phyloP scores from a whole-genome alignment of 2,888 invertebrate species.

The Calameuta idolon region DNA sequence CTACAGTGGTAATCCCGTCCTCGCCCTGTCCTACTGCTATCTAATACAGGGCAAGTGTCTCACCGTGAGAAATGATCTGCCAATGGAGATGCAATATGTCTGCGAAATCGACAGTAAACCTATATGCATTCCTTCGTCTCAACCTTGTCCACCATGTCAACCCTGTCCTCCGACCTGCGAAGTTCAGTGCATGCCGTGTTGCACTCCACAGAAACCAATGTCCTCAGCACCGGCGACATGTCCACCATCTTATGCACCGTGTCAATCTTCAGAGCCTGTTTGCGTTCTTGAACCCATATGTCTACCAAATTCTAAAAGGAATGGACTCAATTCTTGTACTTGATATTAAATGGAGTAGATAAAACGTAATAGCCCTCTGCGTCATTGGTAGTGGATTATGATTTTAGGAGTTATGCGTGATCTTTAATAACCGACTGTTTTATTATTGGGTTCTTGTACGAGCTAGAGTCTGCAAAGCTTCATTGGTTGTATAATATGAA shows the following conservation, averaged over 20 bases:
- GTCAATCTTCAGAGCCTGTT: slow-evolving; percentile 31
- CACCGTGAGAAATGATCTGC: slow-evolving; percentile 50
- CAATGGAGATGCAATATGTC: slow-evolving; percentile 55
- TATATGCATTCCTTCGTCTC: slow-evolving; percentile 42
- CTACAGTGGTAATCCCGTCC: slow-evolving; percentile 79
- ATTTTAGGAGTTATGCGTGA: too few relatives aligned
- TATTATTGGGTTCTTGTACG: too few relatives aligned
- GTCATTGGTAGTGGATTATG: too few relatives aligned
- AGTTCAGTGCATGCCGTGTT: background rate
- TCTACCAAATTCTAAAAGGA: slow-evolving; percentile 42
- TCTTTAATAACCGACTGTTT: too few relatives aligned
- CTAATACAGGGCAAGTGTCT: slow-evolving; percentile 64
- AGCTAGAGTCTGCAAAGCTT: too few relatives aligned
- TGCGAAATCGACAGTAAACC: slow-evolving; percentile 51
- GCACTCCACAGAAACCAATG: background rate
- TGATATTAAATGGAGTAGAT: background rate
- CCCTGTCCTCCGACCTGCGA: slow-evolving; percentile 24
- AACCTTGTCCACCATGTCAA: slow-evolving; percentile 36
- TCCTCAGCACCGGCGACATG: too few relatives aligned
- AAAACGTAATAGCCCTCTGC: too few relatives aligned
- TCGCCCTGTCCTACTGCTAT: slow-evolving; percentile 75
- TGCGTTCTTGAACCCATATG: slow-evolving; percentile 38
- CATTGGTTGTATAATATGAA: too few relatives aligned
- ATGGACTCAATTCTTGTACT: slow-evolving; percentile 30
- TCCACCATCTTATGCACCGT: background rate